Evolutionary conservation across 2,113 vertebrate species (phyloP).

Genomic region (Sorex fumeus): DNA sequence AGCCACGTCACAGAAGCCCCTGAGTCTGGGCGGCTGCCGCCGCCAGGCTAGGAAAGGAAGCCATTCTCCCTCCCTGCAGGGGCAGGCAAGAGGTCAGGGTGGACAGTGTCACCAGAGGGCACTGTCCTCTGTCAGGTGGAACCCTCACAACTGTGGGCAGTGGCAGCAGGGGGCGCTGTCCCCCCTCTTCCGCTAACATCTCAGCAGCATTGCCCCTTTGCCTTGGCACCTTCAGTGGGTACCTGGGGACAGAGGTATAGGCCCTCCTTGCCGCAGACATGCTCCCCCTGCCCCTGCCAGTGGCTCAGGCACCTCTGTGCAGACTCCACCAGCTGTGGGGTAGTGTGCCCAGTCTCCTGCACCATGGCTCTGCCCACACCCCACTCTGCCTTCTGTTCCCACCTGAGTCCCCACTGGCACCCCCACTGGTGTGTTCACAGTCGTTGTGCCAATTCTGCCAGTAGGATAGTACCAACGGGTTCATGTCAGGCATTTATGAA

Average conservation of each 20-base stretch:
- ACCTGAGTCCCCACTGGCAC: constrained; percentile 81
- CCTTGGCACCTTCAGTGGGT: no score
- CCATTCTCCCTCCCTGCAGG: neutral
- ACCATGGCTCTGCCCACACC: no score
- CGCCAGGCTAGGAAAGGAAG: neutral
- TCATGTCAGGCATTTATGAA: neutral
- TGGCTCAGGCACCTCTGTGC: neutral
- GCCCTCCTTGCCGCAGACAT: no score
- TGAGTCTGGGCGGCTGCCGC: neutral
- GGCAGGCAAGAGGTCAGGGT: neutral
- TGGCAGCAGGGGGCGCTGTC: no score
- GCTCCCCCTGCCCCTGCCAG: no score
- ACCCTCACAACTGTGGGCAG: neutral
- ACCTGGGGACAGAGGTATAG: no score
- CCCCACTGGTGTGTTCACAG: no score
- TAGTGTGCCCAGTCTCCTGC: no score
- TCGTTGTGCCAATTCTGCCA: constrained; percentile 51
- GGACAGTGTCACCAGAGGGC: neutral
- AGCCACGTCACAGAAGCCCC: neutral
- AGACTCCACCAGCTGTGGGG: neutral
- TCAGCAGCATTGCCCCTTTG: no score
- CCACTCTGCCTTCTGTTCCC: no score
- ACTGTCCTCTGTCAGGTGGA: neutral
- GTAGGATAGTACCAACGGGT: constrained; percentile 87
- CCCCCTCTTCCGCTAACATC: no score